A percentile compares a stretch with the other conserved stretches of the same genome.
Conservation (phyloP, 2,888 invertebrate genomes). For the Pemphredon lugubris region DNA sequence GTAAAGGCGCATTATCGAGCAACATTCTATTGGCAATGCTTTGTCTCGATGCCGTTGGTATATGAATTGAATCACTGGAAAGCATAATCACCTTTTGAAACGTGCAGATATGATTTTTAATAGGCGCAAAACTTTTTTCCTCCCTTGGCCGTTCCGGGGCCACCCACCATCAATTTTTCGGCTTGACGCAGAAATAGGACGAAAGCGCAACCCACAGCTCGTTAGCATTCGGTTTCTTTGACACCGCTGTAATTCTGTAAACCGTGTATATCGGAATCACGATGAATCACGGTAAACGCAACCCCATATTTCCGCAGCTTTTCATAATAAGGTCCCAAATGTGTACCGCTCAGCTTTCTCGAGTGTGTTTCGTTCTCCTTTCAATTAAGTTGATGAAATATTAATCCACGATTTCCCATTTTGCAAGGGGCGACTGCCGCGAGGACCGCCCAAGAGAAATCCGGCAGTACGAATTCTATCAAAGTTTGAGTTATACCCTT, state of each 20-base stretch:
- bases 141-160: no score
- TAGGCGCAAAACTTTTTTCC: no score
- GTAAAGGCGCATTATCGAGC: no score
- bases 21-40: no score
- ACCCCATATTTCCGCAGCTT: not conserved
- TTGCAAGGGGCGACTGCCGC: not conserved
- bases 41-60: no score
- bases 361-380: not conserved
- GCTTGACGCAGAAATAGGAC: no score
- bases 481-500: not conserved
- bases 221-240: conserved; percentile 14
- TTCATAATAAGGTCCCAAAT: not conserved
- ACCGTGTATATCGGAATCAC: not conserved
- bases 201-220: not conserved
- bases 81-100: no score
- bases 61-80: no score
- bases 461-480: not conserved
- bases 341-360: not conserved
- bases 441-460: not conserved
- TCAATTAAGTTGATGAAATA: conserved; percentile 4
- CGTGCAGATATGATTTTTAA: no score
- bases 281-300: conserved; percentile 39
- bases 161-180: no score
- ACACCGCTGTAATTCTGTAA: conserved; percentile 15
- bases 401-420: conserved; percentile 5